Evolutionary conservation across 2,888 invertebrate genomes (phyloP).

Genomic region (Hedychridium roseum): DNA sequence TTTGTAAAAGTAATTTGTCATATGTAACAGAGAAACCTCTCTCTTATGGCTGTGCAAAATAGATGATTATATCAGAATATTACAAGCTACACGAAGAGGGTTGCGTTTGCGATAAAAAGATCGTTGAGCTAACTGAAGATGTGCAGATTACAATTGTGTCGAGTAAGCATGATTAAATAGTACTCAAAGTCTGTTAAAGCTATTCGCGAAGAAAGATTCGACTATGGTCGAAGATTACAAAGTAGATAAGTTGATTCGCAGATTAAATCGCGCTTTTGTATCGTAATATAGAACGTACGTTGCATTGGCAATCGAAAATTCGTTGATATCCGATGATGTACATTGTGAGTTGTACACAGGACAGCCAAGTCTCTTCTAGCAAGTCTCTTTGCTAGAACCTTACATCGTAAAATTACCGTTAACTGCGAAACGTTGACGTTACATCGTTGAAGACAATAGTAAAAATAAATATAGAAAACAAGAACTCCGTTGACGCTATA

Average conservation of each 20-base stretch:
- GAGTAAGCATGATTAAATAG: conserved; percentile 1
- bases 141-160: neutral
- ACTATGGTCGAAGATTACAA: no score
- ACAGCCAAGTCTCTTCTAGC: conserved; percentile 22
- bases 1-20: no score
- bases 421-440: conserved; percentile 25
- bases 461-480: conserved; percentile 41
- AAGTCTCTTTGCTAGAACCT: conserved; percentile 9
- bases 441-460: conserved; percentile 24
- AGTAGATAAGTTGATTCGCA: no score
- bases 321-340: conserved; percentile 36
- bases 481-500: conserved; percentile 6
- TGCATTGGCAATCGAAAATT: conserved; percentile 35
- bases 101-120: no score
- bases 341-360: conserved; percentile 23
- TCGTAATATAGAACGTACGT: no score
- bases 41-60: no score
- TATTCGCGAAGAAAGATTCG: conserved; percentile 10
- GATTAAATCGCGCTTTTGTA: no score
- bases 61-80: no score
- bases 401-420: conserved; percentile 12
- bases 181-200: neutral
- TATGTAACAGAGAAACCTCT: no score
- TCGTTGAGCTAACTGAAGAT: no score
- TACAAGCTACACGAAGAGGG: no score